phyloP scores from a whole-genome alignment of 1,140 invertebrate genomes.

The Rhizoglyphus robini region DNA sequence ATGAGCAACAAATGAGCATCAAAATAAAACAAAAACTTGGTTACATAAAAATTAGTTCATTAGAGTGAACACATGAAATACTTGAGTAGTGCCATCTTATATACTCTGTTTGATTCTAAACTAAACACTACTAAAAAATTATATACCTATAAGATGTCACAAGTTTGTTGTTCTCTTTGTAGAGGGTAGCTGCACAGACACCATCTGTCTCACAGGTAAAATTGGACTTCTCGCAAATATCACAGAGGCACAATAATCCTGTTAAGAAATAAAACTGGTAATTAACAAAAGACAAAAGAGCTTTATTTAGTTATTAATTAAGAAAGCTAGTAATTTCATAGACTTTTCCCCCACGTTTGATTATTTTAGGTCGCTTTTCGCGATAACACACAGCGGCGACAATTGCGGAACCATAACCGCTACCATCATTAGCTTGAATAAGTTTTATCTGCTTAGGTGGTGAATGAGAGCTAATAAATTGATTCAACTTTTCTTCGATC shows the following conservation, averaged over 20 bases:
- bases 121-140: neutral
- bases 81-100: neutral
- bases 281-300: neutral
- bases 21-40: too few relatives aligned
- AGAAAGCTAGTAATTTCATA: slow-evolving; percentile 12
- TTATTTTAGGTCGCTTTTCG: slow-evolving; percentile 11
- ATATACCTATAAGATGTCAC: slow-evolving; percentile 56
- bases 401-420: slow-evolving; percentile 88
- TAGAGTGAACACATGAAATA: too few relatives aligned
- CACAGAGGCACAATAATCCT: slow-evolving; percentile 59
- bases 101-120: neutral
- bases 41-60: neutral
- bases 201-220: slow-evolving; percentile 73
- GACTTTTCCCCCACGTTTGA: slow-evolving; percentile 2
- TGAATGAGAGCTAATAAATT: neutral
- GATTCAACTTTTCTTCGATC: slow-evolving; percentile 38
- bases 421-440: slow-evolving; percentile 95
- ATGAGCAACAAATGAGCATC: too few relatives aligned
- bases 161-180: slow-evolving; percentile 44
- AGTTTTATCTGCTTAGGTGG: slow-evolving; percentile 60
- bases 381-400: slow-evolving; percentile 75
- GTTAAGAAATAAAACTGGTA: neutral
- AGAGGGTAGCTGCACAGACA: slow-evolving; percentile 65
- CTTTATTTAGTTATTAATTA: neutral
- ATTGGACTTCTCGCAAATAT: slow-evolving; percentile 55